These are phyloP conservation scores for Melinaea marsaeus DNA, from an alignment of 2,888 invertebrate species.

Conservation along the genomic window DNA sequence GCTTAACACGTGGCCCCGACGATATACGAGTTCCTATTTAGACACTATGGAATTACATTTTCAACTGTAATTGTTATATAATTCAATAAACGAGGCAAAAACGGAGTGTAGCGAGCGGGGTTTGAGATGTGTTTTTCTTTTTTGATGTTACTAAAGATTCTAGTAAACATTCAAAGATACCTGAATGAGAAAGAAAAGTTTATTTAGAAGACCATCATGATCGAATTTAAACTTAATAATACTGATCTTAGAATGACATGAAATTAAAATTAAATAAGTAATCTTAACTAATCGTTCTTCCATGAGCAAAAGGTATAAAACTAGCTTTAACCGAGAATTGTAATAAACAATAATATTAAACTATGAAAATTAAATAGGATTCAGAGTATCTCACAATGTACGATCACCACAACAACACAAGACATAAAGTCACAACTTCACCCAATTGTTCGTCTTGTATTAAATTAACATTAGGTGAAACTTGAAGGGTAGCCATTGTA, in stretches of 20 bases:
- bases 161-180: no score
- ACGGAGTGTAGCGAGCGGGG: not conserved
- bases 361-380: not conserved
- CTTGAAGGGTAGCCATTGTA: constrained; percentile 55
- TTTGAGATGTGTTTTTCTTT: no score
- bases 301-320: not conserved
- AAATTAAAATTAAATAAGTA: no score
- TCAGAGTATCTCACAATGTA: constrained; percentile 36
- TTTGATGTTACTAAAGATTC: no score
- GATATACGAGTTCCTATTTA: constrained; percentile 37
- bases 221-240: no score
- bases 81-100: constrained; percentile 4
- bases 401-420: constrained; percentile 52
- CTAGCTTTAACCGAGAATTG: not conserved
- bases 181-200: no score
- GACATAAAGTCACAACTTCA: constrained; percentile 65
- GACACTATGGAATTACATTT: constrained; percentile 23
- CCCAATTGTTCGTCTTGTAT: constrained; percentile 69
- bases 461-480: constrained; percentile 76
- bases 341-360: not conserved
- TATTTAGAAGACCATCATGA: no score
- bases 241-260: no score
- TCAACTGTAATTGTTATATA: constrained; percentile 1
- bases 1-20: constrained; percentile 64
- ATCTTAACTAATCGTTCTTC: no score